Percentiles rank a stretch among this genome's conserved stretches.
Conservation (phyloP, 2,888 invertebrate genomes). For the Clepsis dumicolana region DNA sequence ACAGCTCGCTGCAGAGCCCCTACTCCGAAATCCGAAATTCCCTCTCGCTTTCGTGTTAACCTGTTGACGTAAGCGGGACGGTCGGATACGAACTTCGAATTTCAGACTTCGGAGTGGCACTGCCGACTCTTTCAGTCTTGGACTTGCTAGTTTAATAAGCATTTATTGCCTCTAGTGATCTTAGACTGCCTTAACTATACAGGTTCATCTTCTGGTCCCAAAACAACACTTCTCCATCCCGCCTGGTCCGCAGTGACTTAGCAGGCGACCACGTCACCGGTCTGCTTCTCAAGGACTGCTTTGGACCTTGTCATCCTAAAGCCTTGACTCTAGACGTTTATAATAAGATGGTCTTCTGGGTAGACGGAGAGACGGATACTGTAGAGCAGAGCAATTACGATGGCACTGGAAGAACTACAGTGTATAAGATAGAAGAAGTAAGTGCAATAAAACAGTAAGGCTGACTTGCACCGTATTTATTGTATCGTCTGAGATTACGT, state of each 20-base stretch:
- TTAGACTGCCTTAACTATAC: not conserved
- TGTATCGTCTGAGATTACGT: too few relatives aligned
- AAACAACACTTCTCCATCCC: slow-evolving; percentile 10
- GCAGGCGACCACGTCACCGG: slow-evolving; percentile 1
- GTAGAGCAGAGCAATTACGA: slow-evolving; percentile 8
- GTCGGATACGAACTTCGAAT: too few relatives aligned
- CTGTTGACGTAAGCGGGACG: too few relatives aligned
- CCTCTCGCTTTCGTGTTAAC: too few relatives aligned
- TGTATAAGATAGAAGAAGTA: slow-evolving; percentile 13
- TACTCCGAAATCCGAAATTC: not conserved
- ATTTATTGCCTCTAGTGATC: not conserved
- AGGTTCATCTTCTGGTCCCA: slow-evolving; percentile 18
- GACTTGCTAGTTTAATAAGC: too few relatives aligned
- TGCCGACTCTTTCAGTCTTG: too few relatives aligned
- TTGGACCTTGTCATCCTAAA: not conserved
- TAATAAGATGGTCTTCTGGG: slow-evolving; percentile 16
- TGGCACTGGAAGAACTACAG: slow-evolving; percentile 4
- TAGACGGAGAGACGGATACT: not conserved
- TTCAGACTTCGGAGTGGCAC: too few relatives aligned
- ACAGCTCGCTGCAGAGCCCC: too few relatives aligned
- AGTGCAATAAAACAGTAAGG: not conserved
- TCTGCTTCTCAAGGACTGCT: not conserved
- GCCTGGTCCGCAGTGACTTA: slow-evolving; percentile 8
- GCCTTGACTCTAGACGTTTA: slow-evolving; percentile 4
- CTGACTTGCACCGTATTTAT: too few relatives aligned